These are phyloP conservation scores for Caenorhabditis zanzibari DNA, from an alignment of 2,888 invertebrate species.

Conservation along the genomic window DNA sequence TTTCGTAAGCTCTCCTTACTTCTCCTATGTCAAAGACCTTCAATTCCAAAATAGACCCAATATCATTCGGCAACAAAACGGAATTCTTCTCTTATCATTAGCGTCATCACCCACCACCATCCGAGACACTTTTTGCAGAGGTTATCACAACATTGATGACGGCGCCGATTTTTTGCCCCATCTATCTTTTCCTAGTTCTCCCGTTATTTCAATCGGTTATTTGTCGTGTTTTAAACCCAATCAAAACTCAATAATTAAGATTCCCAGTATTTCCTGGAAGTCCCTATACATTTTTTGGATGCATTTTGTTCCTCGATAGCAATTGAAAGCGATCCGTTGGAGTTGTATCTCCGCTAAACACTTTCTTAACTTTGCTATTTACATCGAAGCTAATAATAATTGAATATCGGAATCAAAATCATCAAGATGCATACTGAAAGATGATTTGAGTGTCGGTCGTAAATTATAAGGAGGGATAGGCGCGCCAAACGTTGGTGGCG, in stretches of 20 bases:
- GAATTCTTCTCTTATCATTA: constrained; percentile 24
- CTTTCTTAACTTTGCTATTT: not conserved
- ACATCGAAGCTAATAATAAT: constrained; percentile 13
- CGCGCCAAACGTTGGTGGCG: constrained; percentile 34
- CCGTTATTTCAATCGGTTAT: constrained; percentile 1
- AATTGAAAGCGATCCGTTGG: too few species aligned
- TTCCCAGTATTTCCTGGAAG: too few species aligned
- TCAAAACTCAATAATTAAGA: not conserved
- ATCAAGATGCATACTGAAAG: constrained; percentile 23
- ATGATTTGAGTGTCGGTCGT: constrained; percentile 39
- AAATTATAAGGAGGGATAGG: constrained; percentile 34
- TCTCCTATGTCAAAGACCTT: constrained; percentile 14
- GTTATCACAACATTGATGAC: constrained; percentile 40
- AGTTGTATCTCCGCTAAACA: not conserved
- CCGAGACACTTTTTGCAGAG: constrained; percentile 31
- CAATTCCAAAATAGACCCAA: constrained; percentile 31
- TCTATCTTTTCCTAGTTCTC: constrained; percentile 19
- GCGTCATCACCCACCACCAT: constrained; percentile 3
- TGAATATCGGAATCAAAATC: constrained; percentile 20
- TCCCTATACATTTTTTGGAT: too few species aligned
- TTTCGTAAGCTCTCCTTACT: constrained; percentile 8
- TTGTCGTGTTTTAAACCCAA: constrained; percentile 19
- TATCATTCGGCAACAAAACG: constrained; percentile 24
- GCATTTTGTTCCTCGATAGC: not conserved
- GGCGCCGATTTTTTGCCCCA: constrained; percentile 17